phyloP scores from a whole-genome alignment of 2,797 vertebrate species.

The Megalops cyprinoides region DNA sequence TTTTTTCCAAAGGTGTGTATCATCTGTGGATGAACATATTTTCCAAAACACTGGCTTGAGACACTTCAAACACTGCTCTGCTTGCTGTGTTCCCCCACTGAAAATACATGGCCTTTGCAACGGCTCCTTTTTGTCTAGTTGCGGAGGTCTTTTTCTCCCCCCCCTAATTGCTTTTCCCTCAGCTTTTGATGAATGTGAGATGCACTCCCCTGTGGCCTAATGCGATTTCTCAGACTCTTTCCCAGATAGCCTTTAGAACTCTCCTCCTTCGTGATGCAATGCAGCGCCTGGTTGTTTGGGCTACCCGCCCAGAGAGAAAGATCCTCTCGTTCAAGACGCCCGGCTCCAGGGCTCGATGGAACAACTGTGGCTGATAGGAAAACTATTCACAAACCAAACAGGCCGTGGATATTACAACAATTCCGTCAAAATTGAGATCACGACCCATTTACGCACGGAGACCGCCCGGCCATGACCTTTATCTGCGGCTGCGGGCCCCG shows the following conservation, averaged over 20 bases:
- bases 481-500: neutral
- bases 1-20: neutral
- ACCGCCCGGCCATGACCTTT: neutral
- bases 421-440: conserved; percentile 3
- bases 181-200: no score
- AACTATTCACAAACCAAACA: neutral
- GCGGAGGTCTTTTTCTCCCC: neutral
- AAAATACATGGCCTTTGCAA: no score
- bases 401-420: neutral
- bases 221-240: neutral
- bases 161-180: neutral
- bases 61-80: neutral
- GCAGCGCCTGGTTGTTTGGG: no score
- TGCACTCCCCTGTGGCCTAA: no score
- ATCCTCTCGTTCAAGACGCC: no score
- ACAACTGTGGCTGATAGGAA: no score
- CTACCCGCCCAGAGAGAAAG: no score
- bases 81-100: no score
- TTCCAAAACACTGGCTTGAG: neutral
- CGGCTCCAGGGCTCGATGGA: no score
- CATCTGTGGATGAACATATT: neutral
- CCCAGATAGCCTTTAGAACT: neutral
- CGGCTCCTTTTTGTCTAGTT: no score
- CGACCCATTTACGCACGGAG: conserved; percentile 9
- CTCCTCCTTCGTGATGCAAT: no score